Base-by-base conservation (phyloP, 2,888 invertebrate species). In the Pyrochroa serraticornis region DNA sequence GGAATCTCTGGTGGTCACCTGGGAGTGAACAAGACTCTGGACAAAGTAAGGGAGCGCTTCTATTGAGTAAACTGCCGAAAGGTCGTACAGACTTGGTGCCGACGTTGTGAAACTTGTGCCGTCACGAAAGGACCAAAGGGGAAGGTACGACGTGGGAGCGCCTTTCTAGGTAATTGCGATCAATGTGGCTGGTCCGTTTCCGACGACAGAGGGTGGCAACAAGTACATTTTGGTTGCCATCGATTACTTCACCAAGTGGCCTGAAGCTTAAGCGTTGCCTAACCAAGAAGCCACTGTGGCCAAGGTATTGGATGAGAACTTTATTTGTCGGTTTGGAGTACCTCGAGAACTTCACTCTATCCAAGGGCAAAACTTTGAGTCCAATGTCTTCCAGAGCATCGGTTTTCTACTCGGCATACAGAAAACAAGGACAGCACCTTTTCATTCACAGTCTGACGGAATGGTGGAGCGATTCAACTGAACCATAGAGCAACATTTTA, bases 361-460 rank as follows among this genome's bases (percentile, higher is more conserved):
- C 44, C 67, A 74, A 62, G 72, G 69, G 8, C 34, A 65, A 14
- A 69, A 71, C 47, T 74, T 70, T 35, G 67, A 72, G 39, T 69
- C 66, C 7, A 48, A 55, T 2, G n/a, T 73, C 3, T 68, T 69
- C 44, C 51, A 66, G 48, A 66, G 69, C 10, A 13, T 66, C 34
- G 52, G 65, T 31, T 32, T 57, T 8, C 32, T n/a, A 7, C 22
- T 72, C n/a, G 62, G 62, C 3, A 66, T 71, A 3, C 33, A 47
- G 0, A 69, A 72, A 39, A 72, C 65, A 8, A 58, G 69, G 43
- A 70, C 70, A n/a, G 72, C 72, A 1, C 55, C 70, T 6, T 43
- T 71, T 6, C 67, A 68, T 48, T 66, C 72, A 2, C 71, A 71
- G 14, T 71, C 69, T 3, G 68, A 72, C 44, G 71, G 71, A 32